A percentile compares a stretch with the other conserved stretches of the same genome.
Conservation (phyloP, 2,888 invertebrate genomes). For the Epicampocera succincta region DNA sequence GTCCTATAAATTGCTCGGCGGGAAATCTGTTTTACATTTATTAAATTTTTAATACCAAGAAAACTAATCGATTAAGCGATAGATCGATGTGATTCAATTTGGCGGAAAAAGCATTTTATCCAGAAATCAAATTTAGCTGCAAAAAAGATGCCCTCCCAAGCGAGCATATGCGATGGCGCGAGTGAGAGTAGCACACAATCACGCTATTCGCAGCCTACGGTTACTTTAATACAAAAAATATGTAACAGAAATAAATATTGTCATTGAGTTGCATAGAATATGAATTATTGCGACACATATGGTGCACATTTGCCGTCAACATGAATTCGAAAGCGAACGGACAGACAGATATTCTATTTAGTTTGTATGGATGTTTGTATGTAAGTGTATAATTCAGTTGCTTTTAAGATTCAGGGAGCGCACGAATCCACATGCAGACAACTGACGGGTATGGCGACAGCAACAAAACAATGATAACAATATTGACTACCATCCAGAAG, state of each 20-base stretch:
- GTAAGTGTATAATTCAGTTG: conserved; percentile 25
- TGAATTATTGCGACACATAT: conserved; percentile 54
- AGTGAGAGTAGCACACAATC: no score
- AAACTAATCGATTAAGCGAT: no score
- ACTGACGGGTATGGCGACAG: conserved; percentile 48
- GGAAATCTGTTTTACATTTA: no score
- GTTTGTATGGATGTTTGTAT: neutral
- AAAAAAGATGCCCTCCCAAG: no score
- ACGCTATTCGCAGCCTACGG: neutral
- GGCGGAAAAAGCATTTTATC: no score
- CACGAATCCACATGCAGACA: conserved; percentile 43
- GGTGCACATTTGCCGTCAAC: conserved; percentile 48
- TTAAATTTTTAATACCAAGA: no score
- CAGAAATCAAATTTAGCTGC: no score
- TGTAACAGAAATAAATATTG: neutral
- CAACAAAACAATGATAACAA: conserved; percentile 25
- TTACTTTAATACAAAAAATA: neutral
- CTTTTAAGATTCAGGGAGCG: conserved; percentile 50
- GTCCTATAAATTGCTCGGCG: no score
- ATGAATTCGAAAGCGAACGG: conserved; percentile 22
- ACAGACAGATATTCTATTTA: conserved; percentile 8
- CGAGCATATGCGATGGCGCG: no score
- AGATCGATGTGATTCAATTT: no score
- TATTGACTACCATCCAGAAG: conserved; percentile 38
- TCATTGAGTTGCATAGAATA: conserved; percentile 52